Evolutionary conservation across 2,888 invertebrate species (phyloP).

Genomic region (Drosophila suboccidentalis): DNA sequence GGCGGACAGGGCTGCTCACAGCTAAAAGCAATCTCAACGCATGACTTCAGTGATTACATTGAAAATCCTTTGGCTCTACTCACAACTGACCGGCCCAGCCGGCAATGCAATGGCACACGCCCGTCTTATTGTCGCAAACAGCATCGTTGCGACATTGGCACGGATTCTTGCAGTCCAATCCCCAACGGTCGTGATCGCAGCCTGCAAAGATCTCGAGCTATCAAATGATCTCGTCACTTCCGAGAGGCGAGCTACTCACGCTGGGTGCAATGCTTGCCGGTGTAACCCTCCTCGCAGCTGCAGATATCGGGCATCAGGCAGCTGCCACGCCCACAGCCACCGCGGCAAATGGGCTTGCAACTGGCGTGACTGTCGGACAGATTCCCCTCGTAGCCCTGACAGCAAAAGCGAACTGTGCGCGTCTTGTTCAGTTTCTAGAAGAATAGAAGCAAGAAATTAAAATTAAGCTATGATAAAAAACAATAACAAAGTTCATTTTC

Average conservation of each 20-base stretch:
- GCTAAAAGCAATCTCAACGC: conserved; percentile 49
- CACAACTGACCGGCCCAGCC: conserved; percentile 91
- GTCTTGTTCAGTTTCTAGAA: conserved; percentile 90
- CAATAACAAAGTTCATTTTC: background rate
- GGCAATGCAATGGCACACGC: conserved; percentile 89
- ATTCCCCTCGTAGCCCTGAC: conserved; percentile 89
- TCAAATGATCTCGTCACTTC: background rate
- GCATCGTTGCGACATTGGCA: conserved; percentile 89
- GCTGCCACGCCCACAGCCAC: conserved; percentile 85
- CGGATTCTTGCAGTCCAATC: conserved; percentile 89
- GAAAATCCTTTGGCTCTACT: conserved; percentile 65
- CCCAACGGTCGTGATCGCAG: conserved; percentile 91
- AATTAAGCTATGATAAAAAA: background rate
- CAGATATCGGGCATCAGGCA: conserved; percentile 89
- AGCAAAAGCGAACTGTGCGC: conserved; percentile 90
- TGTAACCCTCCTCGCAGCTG: conserved; percentile 87
- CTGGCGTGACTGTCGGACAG: conserved; percentile 83
- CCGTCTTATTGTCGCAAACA: conserved; percentile 88
- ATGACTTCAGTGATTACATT: background rate
- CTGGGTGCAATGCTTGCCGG: conserved; percentile 84
- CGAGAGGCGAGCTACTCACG: conserved; percentile 65
- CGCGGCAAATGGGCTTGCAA: conserved; percentile 85
- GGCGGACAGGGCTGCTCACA: conserved; percentile 84
- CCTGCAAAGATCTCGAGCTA: conserved; percentile 85
- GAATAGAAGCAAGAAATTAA: background rate